Evolutionary conservation across 1,140 invertebrate species (phyloP).

Genomic region (Zaprionus ghesquierei): DNA sequence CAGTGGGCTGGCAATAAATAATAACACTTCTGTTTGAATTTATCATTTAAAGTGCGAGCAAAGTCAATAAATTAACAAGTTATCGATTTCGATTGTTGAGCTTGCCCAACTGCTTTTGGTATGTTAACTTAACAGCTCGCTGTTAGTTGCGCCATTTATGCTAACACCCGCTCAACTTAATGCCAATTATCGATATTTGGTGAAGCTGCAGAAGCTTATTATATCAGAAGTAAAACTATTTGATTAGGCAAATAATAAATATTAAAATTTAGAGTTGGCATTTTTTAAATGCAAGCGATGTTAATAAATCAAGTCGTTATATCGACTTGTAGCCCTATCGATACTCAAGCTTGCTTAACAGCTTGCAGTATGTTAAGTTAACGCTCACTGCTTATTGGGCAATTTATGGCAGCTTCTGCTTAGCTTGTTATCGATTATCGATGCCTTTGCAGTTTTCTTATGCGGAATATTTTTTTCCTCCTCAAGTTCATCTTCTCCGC

Average conservation of each 20-base stretch:
- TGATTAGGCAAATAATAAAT: too few relatives aligned
- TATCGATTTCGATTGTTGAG: neutral
- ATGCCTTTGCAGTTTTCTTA: constrained; percentile 14
- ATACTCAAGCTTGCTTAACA: neutral
- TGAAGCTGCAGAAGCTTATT: too few relatives aligned
- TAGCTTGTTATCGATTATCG: constrained; percentile 9
- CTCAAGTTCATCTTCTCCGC: constrained; percentile 46
- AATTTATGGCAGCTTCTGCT: neutral
- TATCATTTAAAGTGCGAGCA: neutral
- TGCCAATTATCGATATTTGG: constrained; percentile 11
- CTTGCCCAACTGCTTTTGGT: neutral
- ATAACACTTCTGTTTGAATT: neutral
- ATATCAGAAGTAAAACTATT: too few relatives aligned
- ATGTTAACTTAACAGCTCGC: neutral
- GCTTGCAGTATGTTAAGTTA: neutral
- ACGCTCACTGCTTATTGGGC: neutral
- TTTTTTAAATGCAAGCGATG: too few relatives aligned
- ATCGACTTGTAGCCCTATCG: neutral
- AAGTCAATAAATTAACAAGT: neutral
- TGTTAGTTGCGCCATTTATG: neutral
- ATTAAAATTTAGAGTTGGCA: too few relatives aligned
- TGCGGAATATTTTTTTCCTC: constrained; percentile 17
- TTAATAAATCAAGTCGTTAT: too few relatives aligned
- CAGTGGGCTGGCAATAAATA: neutral
- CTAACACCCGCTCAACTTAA: neutral